Evolutionary conservation across 2,113 vertebrate genomes (phyloP), one percentile per base, ranked within the genome.

Genomic region (Phrynosoma platyrhinos): DNA sequence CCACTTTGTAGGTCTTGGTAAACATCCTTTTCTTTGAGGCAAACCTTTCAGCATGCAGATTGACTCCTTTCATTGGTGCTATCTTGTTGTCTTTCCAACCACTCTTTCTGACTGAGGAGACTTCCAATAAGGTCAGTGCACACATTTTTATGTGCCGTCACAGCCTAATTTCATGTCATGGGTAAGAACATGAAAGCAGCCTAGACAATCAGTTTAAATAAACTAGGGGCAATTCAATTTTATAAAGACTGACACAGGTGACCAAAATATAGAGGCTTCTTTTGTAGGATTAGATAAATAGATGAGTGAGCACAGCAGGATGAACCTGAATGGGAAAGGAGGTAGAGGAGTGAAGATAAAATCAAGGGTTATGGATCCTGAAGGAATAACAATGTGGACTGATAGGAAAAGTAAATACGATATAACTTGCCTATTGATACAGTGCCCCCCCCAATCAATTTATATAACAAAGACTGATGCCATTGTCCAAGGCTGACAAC

Each of bases 21-120:
- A 95, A 94, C 93, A 94, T 96, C 95, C 95, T 92, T 62, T 90
- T 91, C 75, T 89, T 71, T 93, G 91, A 79, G 86, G 88, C 90
- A 52, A 77, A 14, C 76, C 78, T 89, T 85, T 95, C 92, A 90
- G 86, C 93, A 91, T 94, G 92, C 78, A 94, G 94, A 94, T 91
- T 93, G 87, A 85, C 5, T 89, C 90, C n/a, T 92, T 89, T 92
- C 91, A 79, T 92, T 76, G 86, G 84, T 93, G 55, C 12, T 66
- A 78, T 88, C 93, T 91, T 80, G 87, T 27, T 87, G 16, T 18
- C 68, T 75, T 91, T 76, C 83, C 80, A 91, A 88, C 89, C 53
- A 86, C 53, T 83, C 88, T 90, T 94, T 90, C 82, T 79, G 86
- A 82, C 64, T 14, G 76, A 90, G 88, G 84, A 47, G 40, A 13